Conservation (phyloP, 2,113 vertebrate genomes). For the Microcebus griseorufus region DNA sequence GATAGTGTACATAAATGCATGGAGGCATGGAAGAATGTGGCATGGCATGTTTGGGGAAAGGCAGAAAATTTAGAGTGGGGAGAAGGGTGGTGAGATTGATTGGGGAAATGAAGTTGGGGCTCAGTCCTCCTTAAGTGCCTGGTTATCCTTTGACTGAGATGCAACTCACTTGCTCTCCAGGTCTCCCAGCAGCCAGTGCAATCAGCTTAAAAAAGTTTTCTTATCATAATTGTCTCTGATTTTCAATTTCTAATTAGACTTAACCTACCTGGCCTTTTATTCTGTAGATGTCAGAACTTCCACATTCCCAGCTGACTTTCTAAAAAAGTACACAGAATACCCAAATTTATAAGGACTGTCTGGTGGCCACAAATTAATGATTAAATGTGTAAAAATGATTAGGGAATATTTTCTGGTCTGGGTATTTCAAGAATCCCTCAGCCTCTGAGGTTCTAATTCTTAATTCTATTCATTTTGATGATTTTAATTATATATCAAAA, state of each 20-base stretch:
- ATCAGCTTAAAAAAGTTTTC: background rate
- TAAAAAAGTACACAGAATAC: background rate
- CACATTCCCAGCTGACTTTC: background rate
- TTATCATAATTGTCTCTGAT: background rate
- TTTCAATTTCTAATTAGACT: conserved; percentile 16
- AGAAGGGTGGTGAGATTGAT: background rate
- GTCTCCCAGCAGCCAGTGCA: background rate
- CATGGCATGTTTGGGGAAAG: conserved; percentile 57
- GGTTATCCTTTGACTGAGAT: background rate
- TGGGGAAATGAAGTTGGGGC: background rate
- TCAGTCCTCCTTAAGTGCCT: background rate
- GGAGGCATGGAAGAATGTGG: conserved; percentile 42
- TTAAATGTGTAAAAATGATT: background rate
- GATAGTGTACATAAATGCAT: background rate
- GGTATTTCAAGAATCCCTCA: background rate
- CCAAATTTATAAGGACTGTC: background rate
- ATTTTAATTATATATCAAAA: conserved; percentile 11
- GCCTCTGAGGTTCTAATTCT: background rate
- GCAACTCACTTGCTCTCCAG: background rate
- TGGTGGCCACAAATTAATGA: background rate
- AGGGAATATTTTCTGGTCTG: conserved; percentile 14
- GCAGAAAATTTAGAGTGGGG: background rate
- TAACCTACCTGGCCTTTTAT: background rate
- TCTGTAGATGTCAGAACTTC: background rate
- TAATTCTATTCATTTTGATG: conserved; percentile 45